Conservation (phyloP, 2,888 invertebrate species). For the Smittia aterrima region DNA sequence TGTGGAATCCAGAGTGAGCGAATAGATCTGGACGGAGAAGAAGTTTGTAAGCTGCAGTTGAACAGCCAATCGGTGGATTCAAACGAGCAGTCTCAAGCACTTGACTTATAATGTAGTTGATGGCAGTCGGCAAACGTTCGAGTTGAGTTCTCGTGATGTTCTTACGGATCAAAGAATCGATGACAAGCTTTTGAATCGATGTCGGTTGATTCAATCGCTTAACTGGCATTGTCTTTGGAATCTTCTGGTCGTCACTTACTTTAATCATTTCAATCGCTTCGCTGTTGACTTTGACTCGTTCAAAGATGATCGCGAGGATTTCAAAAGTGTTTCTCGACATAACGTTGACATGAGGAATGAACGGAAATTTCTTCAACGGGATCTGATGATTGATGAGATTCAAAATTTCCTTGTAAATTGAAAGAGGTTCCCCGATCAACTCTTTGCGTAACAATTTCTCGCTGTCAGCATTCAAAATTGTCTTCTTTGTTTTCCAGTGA, state of each 20-base stretch:
- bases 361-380: slow-evolving; percentile 63
- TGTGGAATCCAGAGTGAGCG: slow-evolving; percentile 52
- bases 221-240: not conserved
- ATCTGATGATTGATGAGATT: slow-evolving; percentile 60
- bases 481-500: slow-evolving; percentile 46
- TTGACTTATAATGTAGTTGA: slow-evolving; percentile 67
- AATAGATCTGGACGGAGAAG: slow-evolving; percentile 69
- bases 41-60: slow-evolving; percentile 65
- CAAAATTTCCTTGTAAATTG: slow-evolving; percentile 69
- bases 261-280: not conserved
- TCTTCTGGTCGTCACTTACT: slow-evolving; percentile 15
- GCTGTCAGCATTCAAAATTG: slow-evolving; percentile 56
- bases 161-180: slow-evolving; percentile 47
- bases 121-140: slow-evolving; percentile 66
- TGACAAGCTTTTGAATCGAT: slow-evolving; percentile 29
- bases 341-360: slow-evolving; percentile 69
- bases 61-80: slow-evolving; percentile 70
- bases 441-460: slow-evolving; percentile 61
- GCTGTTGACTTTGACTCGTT: not conserved
- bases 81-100: slow-evolving; percentile 67
- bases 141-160: slow-evolving; percentile 60
- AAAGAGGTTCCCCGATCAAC: slow-evolving; percentile 59
- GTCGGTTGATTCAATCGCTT: not conserved
- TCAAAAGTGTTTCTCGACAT: slow-evolving; percentile 56
- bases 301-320: slow-evolving; percentile 27